These are phyloP conservation scores for Zingel zingel DNA, from an alignment of 2,113 vertebrate species.

Conservation along the genomic window DNA sequence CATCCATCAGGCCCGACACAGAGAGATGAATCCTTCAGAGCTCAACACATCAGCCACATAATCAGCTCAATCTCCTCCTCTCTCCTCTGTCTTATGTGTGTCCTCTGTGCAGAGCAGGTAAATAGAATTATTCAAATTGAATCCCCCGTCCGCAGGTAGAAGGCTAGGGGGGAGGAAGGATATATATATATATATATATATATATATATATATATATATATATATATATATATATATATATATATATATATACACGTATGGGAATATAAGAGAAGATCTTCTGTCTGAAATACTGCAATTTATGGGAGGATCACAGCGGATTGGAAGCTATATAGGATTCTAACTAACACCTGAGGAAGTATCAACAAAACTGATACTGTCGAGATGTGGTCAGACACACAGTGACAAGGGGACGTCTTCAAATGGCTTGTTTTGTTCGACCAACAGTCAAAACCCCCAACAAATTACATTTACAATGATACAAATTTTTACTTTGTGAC, in stretches of 20 bases:
- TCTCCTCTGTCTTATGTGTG: slow-evolving; percentile 8
- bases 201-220: no score
- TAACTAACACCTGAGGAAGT: neutral
- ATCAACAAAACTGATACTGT: neutral
- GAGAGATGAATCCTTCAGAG: slow-evolving; percentile 44
- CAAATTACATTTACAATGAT: neutral
- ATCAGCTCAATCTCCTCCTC: slow-evolving; percentile 16
- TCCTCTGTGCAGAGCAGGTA: slow-evolving; percentile 27
- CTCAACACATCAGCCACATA: slow-evolving; percentile 29
- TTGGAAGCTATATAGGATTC: neutral
- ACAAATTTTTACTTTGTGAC: no score
- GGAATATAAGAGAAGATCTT: slow-evolving; percentile 6
- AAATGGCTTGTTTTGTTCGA: neutral
- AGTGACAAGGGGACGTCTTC: neutral
- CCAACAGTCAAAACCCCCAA: neutral
- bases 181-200: neutral
- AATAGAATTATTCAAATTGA: slow-evolving; percentile 56
- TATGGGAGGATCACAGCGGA: neutral
- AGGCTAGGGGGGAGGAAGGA: neutral
- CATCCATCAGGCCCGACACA: slow-evolving; percentile 53
- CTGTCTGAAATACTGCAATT: slow-evolving; percentile 9
- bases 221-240: no score
- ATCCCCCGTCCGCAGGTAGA: neutral
- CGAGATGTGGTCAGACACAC: neutral
- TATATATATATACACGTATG: no score